phyloP scores from a whole-genome alignment of 2,797 vertebrate species.

The Manis crassicaudata region DNA sequence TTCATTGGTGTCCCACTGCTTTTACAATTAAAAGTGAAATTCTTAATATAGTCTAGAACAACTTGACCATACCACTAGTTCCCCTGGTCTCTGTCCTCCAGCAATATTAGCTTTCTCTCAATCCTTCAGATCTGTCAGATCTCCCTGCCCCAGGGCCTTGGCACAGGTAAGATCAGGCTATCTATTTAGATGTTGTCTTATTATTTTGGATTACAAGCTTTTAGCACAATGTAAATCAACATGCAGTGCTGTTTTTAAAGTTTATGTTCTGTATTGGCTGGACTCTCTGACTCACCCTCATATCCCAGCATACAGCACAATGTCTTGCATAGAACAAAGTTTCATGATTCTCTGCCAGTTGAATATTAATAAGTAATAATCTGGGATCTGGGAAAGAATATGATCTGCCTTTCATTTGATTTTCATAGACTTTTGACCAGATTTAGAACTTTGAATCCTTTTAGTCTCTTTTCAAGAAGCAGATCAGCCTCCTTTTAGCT shows the following conservation, averaged over 20 bases:
- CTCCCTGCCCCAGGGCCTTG: neutral
- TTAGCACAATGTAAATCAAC: neutral
- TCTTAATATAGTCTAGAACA: neutral
- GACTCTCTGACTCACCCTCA: neutral
- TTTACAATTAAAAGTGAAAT: conserved; percentile 40
- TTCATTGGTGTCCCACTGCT: neutral
- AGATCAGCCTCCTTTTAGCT: neutral
- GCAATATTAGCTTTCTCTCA: neutral
- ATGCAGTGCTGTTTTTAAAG: neutral
- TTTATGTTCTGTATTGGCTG: neutral
- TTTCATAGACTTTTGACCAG: neutral
- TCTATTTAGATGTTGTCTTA: neutral
- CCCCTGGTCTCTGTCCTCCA: neutral
- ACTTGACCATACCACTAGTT: neutral
- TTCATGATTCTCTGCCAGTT: neutral
- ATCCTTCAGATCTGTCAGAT: neutral
- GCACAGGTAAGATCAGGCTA: neutral
- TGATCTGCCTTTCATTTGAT: neutral
- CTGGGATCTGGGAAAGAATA: neutral
- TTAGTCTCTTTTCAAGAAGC: neutral
- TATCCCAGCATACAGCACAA: neutral
- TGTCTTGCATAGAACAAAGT: neutral
- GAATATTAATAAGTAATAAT: neutral
- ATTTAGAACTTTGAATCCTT: conserved; percentile 13
- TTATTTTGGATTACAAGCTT: neutral